Base-by-base conservation (phyloP, 2,888 invertebrate species). In the Rotaria magnacalcarata region DNA sequence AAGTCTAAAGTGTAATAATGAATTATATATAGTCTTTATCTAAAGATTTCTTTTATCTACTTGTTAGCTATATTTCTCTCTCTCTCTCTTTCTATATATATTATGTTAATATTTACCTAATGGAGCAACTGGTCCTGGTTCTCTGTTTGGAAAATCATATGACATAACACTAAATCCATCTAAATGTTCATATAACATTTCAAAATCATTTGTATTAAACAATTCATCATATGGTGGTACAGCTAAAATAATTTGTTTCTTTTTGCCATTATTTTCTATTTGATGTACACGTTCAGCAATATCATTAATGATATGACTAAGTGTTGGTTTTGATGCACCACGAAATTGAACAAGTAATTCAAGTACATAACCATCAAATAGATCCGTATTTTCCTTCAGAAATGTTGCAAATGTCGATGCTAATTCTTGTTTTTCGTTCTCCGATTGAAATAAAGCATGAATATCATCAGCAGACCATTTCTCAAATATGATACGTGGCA, bases 131-230 rank as follows among this genome's bases (percentile, higher is more conserved):
- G 92, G 92, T 14, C 52, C 67, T 16, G 60, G 67, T 21, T 16
- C 27, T 27, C 74, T 27, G 0, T 92, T 92, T 8, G 80, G 85
- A 47, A 85, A 85, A 90, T 97, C 97, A 90, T 97, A 97, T 0
- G 96, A 96, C 96, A 97, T 97, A n/a, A 97, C 92, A 56, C 96
- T 96, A 90, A 97, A 96, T 47, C 94, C 95, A 89, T 94, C 94
- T 0, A 97, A 93, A 90, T 94, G 92, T 10, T 94, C 93, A 87
- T 94, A 94, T 85, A 97, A 92, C 84, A 93, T 93, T 89, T 95
- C 93, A 90, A 96, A 95, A 88, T 96, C 94, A 88, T 94, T 92
- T 86, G 93, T 92, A 54, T 93, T 93, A 91, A 96, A 95, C 88
- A 94, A 93, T 89, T 94, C 94, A 11, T 89, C 85, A 88, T 93